These are phyloP conservation scores for Labroides dimidiatus DNA, from an alignment of 2,797 vertebrate genomes.

Conservation along the genomic window DNA sequence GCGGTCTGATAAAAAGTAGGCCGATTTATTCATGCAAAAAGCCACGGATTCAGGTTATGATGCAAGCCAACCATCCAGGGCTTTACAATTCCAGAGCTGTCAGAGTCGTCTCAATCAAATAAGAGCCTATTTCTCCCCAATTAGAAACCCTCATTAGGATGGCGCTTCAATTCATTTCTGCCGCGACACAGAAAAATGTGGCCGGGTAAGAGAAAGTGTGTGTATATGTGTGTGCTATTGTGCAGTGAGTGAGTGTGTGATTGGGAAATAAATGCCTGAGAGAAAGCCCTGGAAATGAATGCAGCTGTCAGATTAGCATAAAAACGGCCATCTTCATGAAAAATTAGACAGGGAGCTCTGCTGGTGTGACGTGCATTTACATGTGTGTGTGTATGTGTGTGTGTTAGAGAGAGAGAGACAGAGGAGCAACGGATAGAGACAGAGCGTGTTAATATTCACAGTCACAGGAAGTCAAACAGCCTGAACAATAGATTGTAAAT, in stretches of 20 bases:
- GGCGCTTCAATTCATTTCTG: constrained; percentile 31
- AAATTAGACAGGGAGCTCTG: constrained; percentile 66
- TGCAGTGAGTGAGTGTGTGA: constrained; percentile 44
- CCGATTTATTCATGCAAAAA: constrained; percentile 1
- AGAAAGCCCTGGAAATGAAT: constrained; percentile 67
- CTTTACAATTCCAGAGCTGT: constrained; percentile 28
- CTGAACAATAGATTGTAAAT: constrained; percentile 80
- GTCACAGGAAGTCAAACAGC: constrained; percentile 71
- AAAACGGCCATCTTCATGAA: constrained; percentile 74
- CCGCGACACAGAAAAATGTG: background rate
- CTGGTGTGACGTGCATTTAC: constrained; percentile 49
- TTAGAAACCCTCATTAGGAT: constrained; percentile 51
- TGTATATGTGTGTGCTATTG: constrained; percentile 19
- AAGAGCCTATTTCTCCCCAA: constrained; percentile 42
- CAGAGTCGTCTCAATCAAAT: constrained; percentile 49
- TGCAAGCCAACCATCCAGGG: background rate
- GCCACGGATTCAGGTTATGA: constrained; percentile 32
- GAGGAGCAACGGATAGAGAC: constrained; percentile 31
- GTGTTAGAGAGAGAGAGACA: background rate
- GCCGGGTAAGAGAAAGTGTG: constrained; percentile 20
- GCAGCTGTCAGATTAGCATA: constrained; percentile 77
- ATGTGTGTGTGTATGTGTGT: constrained; percentile 34
- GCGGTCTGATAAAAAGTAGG: constrained; percentile 31
- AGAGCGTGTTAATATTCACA: constrained; percentile 78
- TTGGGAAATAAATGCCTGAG: constrained; percentile 64